A percentile compares a stretch with the other conserved stretches of the same genome.
phyloP scores from a whole-genome alignment of 1,140 invertebrate species.

The Diorhabda carinulata region DNA sequence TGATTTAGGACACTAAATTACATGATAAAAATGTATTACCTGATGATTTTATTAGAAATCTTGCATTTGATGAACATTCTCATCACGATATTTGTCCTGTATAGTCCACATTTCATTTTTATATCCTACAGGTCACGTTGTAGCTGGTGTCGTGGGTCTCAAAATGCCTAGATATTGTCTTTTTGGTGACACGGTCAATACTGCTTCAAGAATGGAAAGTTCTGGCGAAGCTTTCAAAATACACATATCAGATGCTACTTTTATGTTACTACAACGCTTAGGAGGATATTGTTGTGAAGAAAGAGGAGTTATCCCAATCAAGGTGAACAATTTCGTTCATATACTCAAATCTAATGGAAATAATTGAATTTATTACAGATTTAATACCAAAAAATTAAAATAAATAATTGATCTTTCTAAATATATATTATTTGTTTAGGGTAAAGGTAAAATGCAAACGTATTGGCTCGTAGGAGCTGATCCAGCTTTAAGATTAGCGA shows the following conservation, averaged over 20 bases:
- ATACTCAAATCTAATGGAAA: neutral
- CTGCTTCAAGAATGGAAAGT: slow-evolving; percentile 67
- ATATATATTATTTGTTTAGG: slow-evolving; percentile 49
- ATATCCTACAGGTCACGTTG: slow-evolving; percentile 53
- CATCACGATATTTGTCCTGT: too few species aligned
- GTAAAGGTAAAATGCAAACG: slow-evolving; percentile 69
- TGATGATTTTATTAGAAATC: too few species aligned
- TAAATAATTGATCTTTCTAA: too few species aligned
- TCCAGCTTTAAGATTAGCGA: slow-evolving; percentile 38
- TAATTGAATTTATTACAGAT: neutral
- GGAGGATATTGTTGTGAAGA: slow-evolving; percentile 67
- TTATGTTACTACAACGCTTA: slow-evolving; percentile 60
- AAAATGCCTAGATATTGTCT: slow-evolving; percentile 87
- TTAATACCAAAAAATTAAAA: too few species aligned
- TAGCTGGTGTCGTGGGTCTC: slow-evolving; percentile 81
- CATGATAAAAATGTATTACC: too few species aligned
- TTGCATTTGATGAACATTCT: too few species aligned
- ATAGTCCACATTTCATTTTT: too few species aligned
- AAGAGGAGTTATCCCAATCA: slow-evolving; percentile 65
- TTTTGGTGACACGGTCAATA: slow-evolving; percentile 85
- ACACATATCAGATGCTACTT: slow-evolving; percentile 67
- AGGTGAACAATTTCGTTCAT: slow-evolving; percentile 51
- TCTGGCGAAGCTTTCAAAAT: slow-evolving; percentile 67
- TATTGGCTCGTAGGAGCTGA: slow-evolving; percentile 72
- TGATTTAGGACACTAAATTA: too few species aligned